These are phyloP conservation scores for Drusus annulatus DNA, from an alignment of 1,140 invertebrate genomes.

Conservation along the genomic window DNA sequence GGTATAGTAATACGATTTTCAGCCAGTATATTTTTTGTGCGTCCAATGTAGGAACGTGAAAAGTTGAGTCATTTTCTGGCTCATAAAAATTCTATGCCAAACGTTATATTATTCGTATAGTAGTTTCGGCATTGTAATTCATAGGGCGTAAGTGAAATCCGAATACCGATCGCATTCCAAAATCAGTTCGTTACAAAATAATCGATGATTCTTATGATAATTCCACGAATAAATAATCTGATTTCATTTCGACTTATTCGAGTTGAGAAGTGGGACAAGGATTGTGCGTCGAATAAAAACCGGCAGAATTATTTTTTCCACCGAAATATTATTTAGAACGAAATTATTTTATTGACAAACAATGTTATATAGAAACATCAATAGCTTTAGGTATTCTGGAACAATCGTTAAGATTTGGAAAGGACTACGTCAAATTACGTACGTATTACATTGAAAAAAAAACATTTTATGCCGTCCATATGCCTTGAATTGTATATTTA, in stretches of 20 bases:
- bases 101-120: conserved; percentile 30
- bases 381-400: too few relatives aligned
- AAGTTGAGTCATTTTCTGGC: conserved; percentile 32
- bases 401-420: too few relatives aligned
- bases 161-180: conserved; percentile 6
- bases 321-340: too few relatives aligned
- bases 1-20: neutral
- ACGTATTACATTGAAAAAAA: too few relatives aligned
- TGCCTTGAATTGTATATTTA: too few relatives aligned
- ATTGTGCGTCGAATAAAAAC: too few relatives aligned
- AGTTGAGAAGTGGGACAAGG: neutral
- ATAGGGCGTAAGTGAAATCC: conserved; percentile 35
- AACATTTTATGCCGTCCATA: too few relatives aligned
- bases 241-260: neutral
- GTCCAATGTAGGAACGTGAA: conserved; percentile 5
- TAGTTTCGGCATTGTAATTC: conserved; percentile 33
- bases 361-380: too few relatives aligned
- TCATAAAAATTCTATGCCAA: conserved; percentile 35
- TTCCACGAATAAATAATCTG: conserved; percentile 14
- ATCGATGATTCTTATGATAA: conserved; percentile 41
- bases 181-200: conserved; percentile 23
- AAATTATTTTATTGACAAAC: too few relatives aligned
- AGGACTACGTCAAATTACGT: too few relatives aligned
- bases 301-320: too few relatives aligned
- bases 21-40: neutral